These are phyloP conservation scores for Alosa sapidissima DNA, from an alignment of 2,797 vertebrate genomes.

Conservation along the genomic window DNA sequence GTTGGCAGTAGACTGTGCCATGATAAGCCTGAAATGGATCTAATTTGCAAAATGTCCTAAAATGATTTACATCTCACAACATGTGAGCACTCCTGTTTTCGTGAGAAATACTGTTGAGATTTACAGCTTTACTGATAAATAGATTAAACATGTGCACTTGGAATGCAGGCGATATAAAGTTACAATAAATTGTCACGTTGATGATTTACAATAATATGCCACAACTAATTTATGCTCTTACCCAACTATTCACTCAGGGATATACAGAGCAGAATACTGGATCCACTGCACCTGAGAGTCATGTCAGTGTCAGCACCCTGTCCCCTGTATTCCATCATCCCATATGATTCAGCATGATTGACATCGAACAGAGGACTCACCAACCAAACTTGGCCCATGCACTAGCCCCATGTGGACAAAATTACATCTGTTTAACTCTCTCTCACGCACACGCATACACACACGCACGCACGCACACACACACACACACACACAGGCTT, in stretches of 20 bases:
- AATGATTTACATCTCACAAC: conserved; percentile 4
- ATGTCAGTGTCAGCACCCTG: neutral
- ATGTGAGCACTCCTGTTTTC: neutral
- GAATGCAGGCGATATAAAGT: neutral
- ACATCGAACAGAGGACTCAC: neutral
- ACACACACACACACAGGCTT: too few relatives aligned
- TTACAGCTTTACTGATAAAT: neutral
- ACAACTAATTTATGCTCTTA: neutral
- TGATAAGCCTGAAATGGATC: neutral
- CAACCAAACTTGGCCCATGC: neutral
- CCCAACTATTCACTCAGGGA: neutral
- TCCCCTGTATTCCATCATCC: neutral
- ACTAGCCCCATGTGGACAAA: neutral
- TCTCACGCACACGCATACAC: neutral
- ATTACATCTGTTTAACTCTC: neutral
- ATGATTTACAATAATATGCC: neutral
- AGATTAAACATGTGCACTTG: neutral
- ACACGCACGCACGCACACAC: neutral
- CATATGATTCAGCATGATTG: neutral
- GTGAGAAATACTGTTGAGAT: neutral
- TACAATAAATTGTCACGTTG: neutral
- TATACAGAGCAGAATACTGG: neutral
- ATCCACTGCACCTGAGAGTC: neutral
- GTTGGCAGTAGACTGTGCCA: neutral
- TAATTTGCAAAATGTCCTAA: neutral